Percentiles rank a stretch among this genome's conserved stretches.
Conservation (phyloP, 2,113 vertebrate genomes). For the Ceuthmochares aereus region DNA sequence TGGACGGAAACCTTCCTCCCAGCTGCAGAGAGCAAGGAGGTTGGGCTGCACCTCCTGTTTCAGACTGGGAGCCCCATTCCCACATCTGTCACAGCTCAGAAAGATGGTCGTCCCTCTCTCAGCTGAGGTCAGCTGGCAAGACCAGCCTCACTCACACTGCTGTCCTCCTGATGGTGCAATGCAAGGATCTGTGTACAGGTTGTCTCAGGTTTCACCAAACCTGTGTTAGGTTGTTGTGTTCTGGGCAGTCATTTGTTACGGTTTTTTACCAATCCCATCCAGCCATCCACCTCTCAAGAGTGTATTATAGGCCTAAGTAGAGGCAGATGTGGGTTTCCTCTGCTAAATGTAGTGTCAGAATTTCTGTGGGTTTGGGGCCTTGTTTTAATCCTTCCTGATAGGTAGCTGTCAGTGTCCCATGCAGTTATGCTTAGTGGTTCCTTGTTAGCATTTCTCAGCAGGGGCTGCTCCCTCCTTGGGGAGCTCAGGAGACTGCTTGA, state of each 20-base stretch:
- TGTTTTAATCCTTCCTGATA: conserved; percentile 20
- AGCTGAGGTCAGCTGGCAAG: not conserved
- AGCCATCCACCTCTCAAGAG: not conserved
- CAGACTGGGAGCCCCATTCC: not conserved
- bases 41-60: not conserved
- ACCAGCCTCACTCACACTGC: accelerated
- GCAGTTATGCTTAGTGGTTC: not conserved
- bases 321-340: not conserved
- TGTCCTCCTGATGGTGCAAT: accelerated
- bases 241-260: not conserved
- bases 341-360: not conserved
- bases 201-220: not conserved
- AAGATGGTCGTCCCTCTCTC: not conserved
- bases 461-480: not conserved
- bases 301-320: not conserved
- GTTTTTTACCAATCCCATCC: not conserved
- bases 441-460: conserved; percentile 29
- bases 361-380: not conserved
- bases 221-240: not conserved
- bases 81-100: not conserved
- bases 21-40: not conserved
- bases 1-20: not conserved
- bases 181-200: accelerated
- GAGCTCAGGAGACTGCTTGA: not conserved
- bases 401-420: not conserved